These are phyloP conservation scores for Pachypsylla venusta DNA, from an alignment of 1,140 invertebrate species.

Conservation along the genomic window DNA sequence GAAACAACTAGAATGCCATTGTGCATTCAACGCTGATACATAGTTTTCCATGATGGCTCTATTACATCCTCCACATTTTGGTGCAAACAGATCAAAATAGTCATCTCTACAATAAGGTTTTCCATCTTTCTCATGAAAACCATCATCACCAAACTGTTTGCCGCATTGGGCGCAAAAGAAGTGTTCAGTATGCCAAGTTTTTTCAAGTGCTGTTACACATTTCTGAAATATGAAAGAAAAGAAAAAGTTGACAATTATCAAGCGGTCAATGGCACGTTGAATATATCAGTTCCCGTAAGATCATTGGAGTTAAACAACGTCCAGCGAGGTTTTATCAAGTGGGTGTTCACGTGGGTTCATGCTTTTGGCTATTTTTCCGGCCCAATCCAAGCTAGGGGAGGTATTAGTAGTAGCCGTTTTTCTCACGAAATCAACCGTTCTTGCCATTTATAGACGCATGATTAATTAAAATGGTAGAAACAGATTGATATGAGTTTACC, in stretches of 20 bases:
- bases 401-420: too few relatives aligned
- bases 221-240: conserved; percentile 50
- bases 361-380: too few relatives aligned
- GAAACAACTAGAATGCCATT: conserved; percentile 99
- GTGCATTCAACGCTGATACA: conserved; percentile 90
- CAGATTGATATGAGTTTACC: too few relatives aligned
- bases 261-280: too few relatives aligned
- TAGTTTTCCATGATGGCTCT: conserved; percentile 98
- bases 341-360: background rate
- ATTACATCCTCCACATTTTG: conserved; percentile 94
- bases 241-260: conserved; percentile 14
- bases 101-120: conserved; percentile 90
- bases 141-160: conserved; percentile 91
- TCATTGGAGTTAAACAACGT: too few relatives aligned
- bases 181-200: conserved; percentile 98
- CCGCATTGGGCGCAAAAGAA: conserved; percentile 98
- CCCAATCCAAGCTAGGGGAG: too few relatives aligned
- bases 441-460: too few relatives aligned
- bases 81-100: conserved; percentile 97
- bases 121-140: conserved; percentile 86
- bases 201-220: conserved; percentile 96
- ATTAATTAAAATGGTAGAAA: too few relatives aligned
- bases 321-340: too few relatives aligned
- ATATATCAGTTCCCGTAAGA: too few relatives aligned
- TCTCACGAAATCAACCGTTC: too few relatives aligned